Percentiles rank a stretch among this genome's conserved stretches.
Conservation (phyloP, 2,888 invertebrate genomes). For the Xestia xanthographa region DNA sequence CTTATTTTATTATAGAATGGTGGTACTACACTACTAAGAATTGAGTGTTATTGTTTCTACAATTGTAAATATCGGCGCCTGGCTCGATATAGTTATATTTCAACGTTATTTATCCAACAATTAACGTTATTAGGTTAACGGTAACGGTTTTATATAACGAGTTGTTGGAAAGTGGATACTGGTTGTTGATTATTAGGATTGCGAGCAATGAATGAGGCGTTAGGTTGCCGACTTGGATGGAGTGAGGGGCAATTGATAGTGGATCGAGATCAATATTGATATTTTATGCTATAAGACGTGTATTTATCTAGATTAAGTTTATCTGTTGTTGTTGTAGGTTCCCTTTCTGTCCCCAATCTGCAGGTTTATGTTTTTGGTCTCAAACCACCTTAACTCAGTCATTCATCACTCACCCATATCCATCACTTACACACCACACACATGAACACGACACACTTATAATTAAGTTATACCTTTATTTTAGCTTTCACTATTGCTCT, state of each 20-base stretch:
- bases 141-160: constrained; percentile 58
- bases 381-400: too few species aligned
- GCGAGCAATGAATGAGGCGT: constrained; percentile 16
- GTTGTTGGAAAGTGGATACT: constrained; percentile 44
- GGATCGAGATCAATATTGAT: constrained; percentile 35
- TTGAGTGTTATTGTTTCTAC: constrained; percentile 73
- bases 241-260: constrained; percentile 9
- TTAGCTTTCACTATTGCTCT: too few species aligned
- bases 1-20: constrained; percentile 68
- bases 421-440: too few species aligned
- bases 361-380: too few species aligned
- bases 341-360: too few species aligned
- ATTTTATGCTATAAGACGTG: constrained; percentile 4
- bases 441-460: too few species aligned
- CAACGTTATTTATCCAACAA: constrained; percentile 62
- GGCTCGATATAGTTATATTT: constrained; percentile 65
- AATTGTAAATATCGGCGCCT: constrained; percentile 74
- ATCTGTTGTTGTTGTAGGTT: too few species aligned
- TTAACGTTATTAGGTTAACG: constrained; percentile 59
- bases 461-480: too few species aligned
- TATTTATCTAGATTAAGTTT: constrained; percentile 2
- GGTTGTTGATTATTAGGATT: constrained; percentile 50
- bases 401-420: too few species aligned
- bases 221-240: constrained; percentile 6
- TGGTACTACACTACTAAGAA: constrained; percentile 71